Base-by-base conservation (phyloP, 2,888 invertebrate species). In the Ectobius pallidus region DNA sequence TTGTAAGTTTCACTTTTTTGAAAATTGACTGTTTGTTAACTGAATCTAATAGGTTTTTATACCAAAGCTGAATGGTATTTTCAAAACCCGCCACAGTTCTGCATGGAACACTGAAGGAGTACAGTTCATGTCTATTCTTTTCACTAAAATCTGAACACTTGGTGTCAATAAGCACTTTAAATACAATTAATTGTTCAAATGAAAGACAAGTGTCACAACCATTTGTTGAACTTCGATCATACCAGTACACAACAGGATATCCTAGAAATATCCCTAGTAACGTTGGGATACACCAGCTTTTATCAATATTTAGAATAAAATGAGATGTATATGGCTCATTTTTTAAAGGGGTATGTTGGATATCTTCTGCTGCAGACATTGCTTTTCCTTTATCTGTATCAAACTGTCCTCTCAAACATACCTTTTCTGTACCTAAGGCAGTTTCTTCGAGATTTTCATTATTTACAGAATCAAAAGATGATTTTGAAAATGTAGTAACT, bases 231-330 rank as follows among this genome's bases (percentile, higher is more conserved):
- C 16, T 34, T n/a, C 30, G 27, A 25, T 77, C 70, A 61, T 78
- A 78, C 78, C 79, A 82, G 73, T 81, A 81, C 14, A 82, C 76
- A 42, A 80, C 75, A 16, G 82, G 82, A 76, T 79, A 82, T 22
- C 80, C 80, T 30, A 81, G 75, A 34, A 82, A 72, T 9, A 79
- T 52, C 1, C 82, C 82, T 72, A 80, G 77, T 4, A 81, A 32
- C 7, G 79, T 78, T 16, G 82, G 79, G 34, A 80, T 69, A 76
- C 79, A 80, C 77, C 79, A 80, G 42, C 75, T 74, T 18, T 70
- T 44, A 22, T 75, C 68, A n/a, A 52, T n/a, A 11, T 20, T 32
- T 1, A 69, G 44, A 27, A 14, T 18, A 6, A 62, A 49, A 34
- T 55, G 20, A 22, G n/a, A n/a, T n/a, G n/a, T n/a, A n/a, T n/a